phyloP scores from a whole-genome alignment of 2,888 invertebrate genomes.

The Therioaphis trifolii region DNA sequence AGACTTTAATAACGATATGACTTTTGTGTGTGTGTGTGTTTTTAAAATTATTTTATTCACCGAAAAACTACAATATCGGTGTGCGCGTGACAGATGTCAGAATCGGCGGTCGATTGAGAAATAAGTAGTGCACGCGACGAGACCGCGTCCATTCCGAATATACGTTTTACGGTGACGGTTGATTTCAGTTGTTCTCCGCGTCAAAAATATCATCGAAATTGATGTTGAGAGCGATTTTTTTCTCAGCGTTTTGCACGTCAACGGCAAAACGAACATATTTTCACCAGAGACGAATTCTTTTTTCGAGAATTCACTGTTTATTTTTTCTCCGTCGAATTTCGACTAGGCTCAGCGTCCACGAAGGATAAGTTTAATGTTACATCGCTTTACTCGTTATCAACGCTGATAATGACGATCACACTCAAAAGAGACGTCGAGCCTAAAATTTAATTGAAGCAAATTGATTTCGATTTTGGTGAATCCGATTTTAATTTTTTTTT shows the following conservation, averaged over 20 bases:
- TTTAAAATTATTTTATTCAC: not conserved
- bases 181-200: slow-evolving; percentile 32
- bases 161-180: not conserved
- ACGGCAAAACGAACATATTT: not conserved
- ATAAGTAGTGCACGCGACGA: not conserved
- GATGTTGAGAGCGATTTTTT: not conserved
- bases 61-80: slow-evolving; percentile 13
- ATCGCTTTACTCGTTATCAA: too few relatives aligned
- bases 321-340: too few relatives aligned
- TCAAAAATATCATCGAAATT: slow-evolving; percentile 33
- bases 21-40: not conserved
- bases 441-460: too few relatives aligned
- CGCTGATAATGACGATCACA: too few relatives aligned
- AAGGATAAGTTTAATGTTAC: too few relatives aligned
- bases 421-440: too few relatives aligned
- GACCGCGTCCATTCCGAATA: not conserved
- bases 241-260: not conserved
- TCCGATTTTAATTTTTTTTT: too few relatives aligned
- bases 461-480: too few relatives aligned
- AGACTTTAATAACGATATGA: too few relatives aligned
- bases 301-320: too few relatives aligned
- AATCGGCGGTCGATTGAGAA: not conserved
- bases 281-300: not conserved
- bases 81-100: slow-evolving; percentile 39
- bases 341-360: too few relatives aligned